phyloP scores from a whole-genome alignment of 2,888 invertebrate genomes.

The Hecatera dysodea region DNA sequence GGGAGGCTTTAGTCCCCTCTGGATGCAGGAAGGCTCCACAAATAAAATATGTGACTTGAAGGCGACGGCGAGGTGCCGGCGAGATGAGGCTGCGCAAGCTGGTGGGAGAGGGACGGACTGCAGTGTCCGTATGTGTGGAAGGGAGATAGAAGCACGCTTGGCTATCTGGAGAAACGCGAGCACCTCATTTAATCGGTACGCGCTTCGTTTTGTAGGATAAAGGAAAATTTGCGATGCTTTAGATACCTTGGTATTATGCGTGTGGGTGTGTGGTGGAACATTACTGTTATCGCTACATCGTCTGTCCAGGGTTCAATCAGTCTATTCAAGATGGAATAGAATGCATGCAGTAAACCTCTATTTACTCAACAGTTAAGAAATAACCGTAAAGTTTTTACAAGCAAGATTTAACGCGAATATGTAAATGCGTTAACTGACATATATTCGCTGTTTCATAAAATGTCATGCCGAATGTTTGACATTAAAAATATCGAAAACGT shows the following conservation, averaged over 20 bases:
- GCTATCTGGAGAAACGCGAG: conserved; percentile 90
- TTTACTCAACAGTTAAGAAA: conserved; percentile 48
- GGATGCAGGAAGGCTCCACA: conserved; percentile 90
- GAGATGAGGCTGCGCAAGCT: conserved; percentile 88
- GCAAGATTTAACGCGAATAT: conserved; percentile 47
- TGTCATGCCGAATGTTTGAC: conserved; percentile 16
- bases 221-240: conserved; percentile 86
- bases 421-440: conserved; percentile 45
- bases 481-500: conserved; percentile 31
- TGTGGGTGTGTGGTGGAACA: conserved; percentile 64
- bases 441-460: conserved; percentile 35
- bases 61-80: conserved; percentile 89
- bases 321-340: conserved; percentile 29
- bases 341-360: conserved; percentile 15
- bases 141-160: conserved; percentile 77
- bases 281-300: conserved; percentile 58
- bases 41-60: conserved; percentile 91
- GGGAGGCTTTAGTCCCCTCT: conserved; percentile 84
- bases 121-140: conserved; percentile 67
- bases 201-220: conserved; percentile 89
- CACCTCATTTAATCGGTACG: conserved; percentile 91
- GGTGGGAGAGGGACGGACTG: conserved; percentile 75
- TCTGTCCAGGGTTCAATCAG: conserved; percentile 50
- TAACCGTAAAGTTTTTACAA: conserved; percentile 46
- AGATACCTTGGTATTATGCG: conserved; percentile 70